Evolutionary conservation across 2,113 vertebrate species (phyloP).

Genomic region (Dasypus novemcinctus): DNA sequence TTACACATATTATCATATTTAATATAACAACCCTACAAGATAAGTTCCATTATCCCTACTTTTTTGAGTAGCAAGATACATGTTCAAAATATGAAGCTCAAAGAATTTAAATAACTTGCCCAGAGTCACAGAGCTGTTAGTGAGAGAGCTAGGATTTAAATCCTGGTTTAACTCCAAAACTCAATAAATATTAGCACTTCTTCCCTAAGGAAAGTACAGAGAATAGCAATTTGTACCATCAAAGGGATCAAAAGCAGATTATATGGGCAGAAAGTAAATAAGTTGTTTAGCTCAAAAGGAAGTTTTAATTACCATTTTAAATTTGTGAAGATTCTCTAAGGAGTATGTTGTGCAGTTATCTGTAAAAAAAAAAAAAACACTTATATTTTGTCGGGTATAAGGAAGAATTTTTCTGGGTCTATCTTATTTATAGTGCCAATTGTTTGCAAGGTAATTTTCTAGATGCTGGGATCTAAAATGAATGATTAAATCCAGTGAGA

Average conservation of each 20-base stretch:
- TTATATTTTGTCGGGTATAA: not conserved
- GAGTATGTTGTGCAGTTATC: not conserved
- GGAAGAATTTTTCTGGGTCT: not conserved
- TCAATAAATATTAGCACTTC: constrained; percentile 30
- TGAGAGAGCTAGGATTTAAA: constrained; percentile 43
- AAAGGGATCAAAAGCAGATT: not conserved
- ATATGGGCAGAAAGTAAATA: not conserved
- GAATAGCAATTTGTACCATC: constrained; percentile 4
- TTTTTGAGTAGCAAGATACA: not conserved
- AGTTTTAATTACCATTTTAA: constrained; percentile 34
- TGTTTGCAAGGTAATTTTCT: constrained; percentile 2
- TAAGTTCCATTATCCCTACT: not conserved
- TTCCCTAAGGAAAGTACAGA: not conserved
- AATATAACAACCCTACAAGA: not conserved
- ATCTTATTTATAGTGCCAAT: not conserved
- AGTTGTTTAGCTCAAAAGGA: constrained; percentile 39
- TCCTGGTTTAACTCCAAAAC: not conserved
- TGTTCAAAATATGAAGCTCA: constrained; percentile 36
- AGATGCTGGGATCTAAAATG: not conserved
- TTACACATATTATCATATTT: not conserved
- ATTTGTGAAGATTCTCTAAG: constrained; percentile 16
- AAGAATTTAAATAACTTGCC: constrained; percentile 43
- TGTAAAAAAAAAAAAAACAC: not conserved
- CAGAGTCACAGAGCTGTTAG: constrained; percentile 5
- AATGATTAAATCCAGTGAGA: not conserved